Base-by-base conservation (phyloP, 1,140 invertebrate genomes). In the Bombus soroeensis region DNA sequence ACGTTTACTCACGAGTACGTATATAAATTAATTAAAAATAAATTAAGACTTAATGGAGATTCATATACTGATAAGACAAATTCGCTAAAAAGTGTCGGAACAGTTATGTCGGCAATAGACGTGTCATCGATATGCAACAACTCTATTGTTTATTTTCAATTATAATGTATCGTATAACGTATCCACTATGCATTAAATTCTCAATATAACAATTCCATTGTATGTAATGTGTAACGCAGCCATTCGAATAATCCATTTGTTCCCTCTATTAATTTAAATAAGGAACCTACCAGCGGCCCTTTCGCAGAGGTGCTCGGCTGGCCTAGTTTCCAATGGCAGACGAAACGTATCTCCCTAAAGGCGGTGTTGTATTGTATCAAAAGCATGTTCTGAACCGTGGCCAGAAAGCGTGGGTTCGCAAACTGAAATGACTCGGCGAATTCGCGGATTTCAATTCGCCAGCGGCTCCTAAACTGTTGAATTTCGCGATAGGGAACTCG, bases 391-490 rank as follows among this genome's bases (percentile, higher is more conserved):
- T 43, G 78, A 72, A 43, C 53, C 47, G n/a, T 34, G 37, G 66
- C 47, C 47, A 71, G 64, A 43, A 59, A 47, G 66, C 53, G 32
- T 18, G 22, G 73, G 8, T 77, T 68, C 22, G 62, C 22, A 68
- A 77, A 34, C 41, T 32, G 10, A 3, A 71, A 43, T 57, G 66
- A 72, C 64, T 59, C 47, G 43, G 22, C 47, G 32, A 77, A 79
- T 71, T 68, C 34, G 25, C 32, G 9, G 28, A 39, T 83, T 83
- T 68, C 73, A 83, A 66, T 76, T 71, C 76, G 13, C 68, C 3
- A 22, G 39, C 18, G 15, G 62, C 64, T 72, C 66, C 62, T 70
- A 62, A 79, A 71, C 39, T 25, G 66, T 84, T 79, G 76, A 84
- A 79, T 72, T 41, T 25, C 66, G 32, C 37, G 66, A 62, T 32